Evolutionary conservation across 2,797 vertebrate species (phyloP).

Genomic region (Liparis tanakae): DNA sequence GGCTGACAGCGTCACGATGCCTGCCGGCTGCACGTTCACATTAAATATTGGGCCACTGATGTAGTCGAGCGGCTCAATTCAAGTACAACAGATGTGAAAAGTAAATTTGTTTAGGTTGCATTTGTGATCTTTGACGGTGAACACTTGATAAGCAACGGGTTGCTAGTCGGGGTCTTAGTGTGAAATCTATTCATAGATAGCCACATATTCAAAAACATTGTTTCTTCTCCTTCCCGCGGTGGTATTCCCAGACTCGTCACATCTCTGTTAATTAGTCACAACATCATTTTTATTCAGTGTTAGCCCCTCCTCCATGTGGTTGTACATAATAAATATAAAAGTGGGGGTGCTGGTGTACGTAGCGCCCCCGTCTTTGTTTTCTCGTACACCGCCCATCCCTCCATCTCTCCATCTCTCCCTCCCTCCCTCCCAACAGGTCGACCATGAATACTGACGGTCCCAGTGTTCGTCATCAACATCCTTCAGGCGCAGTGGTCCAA

Average conservation of each 20-base stretch:
- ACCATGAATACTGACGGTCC: constrained; percentile 58
- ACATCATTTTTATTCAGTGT: constrained; percentile 24
- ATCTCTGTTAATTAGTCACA: constrained; percentile 1
- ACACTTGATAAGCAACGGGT: too few species aligned
- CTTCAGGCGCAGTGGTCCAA: constrained; percentile 49
- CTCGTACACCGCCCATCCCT: constrained; percentile 52
- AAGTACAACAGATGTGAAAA: not conserved
- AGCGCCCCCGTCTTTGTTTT: constrained; percentile 53
- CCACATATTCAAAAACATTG: constrained; percentile 2
- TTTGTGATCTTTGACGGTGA: not conserved
- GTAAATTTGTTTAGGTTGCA: not conserved
- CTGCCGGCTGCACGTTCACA: too few species aligned
- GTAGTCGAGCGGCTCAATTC: not conserved
- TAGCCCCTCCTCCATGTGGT: constrained; percentile 44
- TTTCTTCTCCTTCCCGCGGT: not conserved
- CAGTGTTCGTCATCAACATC: constrained; percentile 55
- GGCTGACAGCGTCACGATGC: not conserved
- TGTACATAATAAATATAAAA: constrained; percentile 78
- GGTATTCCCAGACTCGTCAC: not conserved
- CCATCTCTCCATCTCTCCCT: too few species aligned
- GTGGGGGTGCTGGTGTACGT: constrained; percentile 77
- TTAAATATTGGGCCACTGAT: not conserved
- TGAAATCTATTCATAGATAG: constrained; percentile 3
- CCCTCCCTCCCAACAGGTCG: constrained; percentile 33
- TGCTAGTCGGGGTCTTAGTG: not conserved